Conservation (phyloP, 2,797 vertebrate species). For the Phrynocephalus forsythii region DNA sequence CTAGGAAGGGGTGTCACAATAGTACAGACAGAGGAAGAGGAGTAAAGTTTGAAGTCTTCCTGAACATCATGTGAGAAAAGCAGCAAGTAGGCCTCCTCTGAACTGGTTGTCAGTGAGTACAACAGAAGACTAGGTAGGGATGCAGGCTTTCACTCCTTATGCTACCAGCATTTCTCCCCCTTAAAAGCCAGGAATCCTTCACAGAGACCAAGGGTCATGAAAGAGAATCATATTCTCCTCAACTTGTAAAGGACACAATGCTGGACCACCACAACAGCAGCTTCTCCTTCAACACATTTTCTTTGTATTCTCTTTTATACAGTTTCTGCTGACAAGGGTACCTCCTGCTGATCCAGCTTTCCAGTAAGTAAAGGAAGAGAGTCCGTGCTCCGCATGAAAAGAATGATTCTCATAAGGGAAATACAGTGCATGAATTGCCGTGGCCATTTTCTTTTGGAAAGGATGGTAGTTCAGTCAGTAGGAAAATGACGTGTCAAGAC, state of each 20-base stretch:
- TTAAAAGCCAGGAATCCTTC: neutral
- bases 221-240: neutral
- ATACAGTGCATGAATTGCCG: neutral
- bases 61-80: neutral
- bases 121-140: neutral
- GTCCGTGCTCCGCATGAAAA: neutral
- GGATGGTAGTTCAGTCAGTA: neutral
- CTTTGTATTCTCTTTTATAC: neutral
- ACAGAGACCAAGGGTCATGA: neutral
- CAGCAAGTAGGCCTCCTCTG: neutral
- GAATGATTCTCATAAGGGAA: neutral
- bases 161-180: too few species aligned
- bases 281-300: neutral
- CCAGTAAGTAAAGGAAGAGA: neutral
- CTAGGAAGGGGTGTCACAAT: neutral
- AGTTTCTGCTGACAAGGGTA: neutral
- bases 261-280: slow-evolving; percentile 1
- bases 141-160: neutral
- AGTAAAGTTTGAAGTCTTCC: neutral
- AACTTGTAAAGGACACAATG: neutral
- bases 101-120: neutral
- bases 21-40: too few species aligned
- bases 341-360: neutral
- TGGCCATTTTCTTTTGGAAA: neutral
- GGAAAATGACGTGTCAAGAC: neutral